Percentiles rank a stretch among this genome's conserved stretches.
Conservation (phyloP, 2,113 vertebrate species). For the Grus americana region DNA sequence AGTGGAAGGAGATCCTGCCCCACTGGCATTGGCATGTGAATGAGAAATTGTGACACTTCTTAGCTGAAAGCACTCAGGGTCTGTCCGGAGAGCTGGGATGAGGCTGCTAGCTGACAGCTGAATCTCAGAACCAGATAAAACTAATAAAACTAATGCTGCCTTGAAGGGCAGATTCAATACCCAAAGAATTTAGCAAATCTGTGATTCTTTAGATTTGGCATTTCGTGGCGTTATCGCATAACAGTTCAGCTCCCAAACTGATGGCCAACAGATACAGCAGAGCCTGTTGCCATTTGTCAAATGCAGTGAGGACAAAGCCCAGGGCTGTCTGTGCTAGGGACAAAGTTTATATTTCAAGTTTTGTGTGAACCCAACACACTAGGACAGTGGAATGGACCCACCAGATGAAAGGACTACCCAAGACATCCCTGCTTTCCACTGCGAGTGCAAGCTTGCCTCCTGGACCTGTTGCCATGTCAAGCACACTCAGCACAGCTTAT, state of each 20-base stretch:
- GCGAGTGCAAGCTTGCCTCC: accelerated
- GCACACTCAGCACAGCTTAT: neutral
- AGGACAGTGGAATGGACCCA: neutral
- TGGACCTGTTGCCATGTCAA: neutral
- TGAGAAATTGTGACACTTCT: neutral
- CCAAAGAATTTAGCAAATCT: neutral
- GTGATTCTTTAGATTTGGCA: neutral
- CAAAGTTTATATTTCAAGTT: neutral
- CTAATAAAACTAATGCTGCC: neutral
- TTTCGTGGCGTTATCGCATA: neutral
- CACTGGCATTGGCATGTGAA: neutral
- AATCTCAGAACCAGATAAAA: neutral
- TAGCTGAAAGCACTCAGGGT: neutral
- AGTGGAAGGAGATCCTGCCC: neutral
- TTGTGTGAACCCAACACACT: neutral
- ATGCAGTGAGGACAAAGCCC: neutral
- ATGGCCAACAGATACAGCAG: neutral
- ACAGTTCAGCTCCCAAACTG: neutral
- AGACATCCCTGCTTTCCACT: neutral
- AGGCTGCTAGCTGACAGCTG: neutral
- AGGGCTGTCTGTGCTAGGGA: neutral
- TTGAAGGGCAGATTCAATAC: neutral
- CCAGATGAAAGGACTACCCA: neutral
- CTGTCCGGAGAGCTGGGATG: neutral
- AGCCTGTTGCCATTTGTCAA: neutral